Base-by-base conservation (phyloP, 2,888 invertebrate genomes). In the Hyposoter dolosus region DNA sequence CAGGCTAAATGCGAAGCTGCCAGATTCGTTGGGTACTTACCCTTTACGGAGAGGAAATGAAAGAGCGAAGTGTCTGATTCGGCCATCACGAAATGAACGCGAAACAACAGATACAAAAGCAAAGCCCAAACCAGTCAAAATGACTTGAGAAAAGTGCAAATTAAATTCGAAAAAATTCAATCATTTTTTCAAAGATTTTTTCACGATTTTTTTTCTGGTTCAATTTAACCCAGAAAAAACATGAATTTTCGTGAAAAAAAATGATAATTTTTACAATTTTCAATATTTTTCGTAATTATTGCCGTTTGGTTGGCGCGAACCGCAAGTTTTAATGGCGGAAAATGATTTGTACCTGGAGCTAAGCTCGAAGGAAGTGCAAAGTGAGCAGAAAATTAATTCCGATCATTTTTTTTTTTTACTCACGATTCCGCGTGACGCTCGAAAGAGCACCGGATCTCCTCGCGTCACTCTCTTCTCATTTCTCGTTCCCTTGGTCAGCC, bases 301-400 rank as follows among this genome's bases (percentile, higher is more conserved):
- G 10, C 9, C 12, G 45, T 12, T 45, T 12, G 15, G 15, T 12
- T 32, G n/a, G n/a, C n/a, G n/a, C n/a, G n/a, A n/a, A n/a, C n/a
- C n/a, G n/a, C 56, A 10, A 56, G 23, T 10, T 19, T 56, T 12
- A 56, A 56, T 23, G 12, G 56, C 15, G 12, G 12, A 56, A 56
- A 56, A 56, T 28, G 5, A 45, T 45, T 40, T 47, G 28, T 72
- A 47, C 78, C 83, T 72, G 63, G 47, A 69, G 68, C 83, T 50
- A 75, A 63, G 75, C 83, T 84, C 78, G 83, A 66, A 75, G 74
- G 66, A 40, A 87, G 85, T 84, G 89, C 89, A 84, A 89, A 91
- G 89, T 88, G 90, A 89, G 89, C 89, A 90, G 92, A 91, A 92
- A 93, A 93, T 93, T 92, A 93, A 93, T 92, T 92, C 90, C 89